Percentiles rank a stretch among this genome's conserved stretches.
phyloP scores from a whole-genome alignment of 2,888 invertebrate species.

The Diadegma fenestrale region DNA sequence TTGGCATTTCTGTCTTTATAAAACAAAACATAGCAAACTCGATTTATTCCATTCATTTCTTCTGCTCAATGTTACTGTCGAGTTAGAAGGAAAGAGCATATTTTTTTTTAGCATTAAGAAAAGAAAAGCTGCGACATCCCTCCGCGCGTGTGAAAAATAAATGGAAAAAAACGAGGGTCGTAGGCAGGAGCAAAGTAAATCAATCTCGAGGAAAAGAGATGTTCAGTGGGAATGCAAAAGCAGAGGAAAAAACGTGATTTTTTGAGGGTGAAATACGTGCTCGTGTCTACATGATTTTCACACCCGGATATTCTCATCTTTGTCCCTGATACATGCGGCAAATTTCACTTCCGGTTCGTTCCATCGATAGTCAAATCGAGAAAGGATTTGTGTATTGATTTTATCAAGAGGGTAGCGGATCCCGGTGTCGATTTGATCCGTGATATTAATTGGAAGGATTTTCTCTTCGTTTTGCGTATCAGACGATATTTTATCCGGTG shows the following conservation, averaged over 20 bases:
- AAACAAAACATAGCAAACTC: background rate
- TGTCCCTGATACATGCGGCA: background rate
- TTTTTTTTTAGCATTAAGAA: conserved; percentile 9
- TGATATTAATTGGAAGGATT: background rate
- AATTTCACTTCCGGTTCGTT: conserved; percentile 1
- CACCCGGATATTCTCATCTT: background rate
- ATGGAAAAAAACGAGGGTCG: conserved; percentile 16
- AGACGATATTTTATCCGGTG: background rate
- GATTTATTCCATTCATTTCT: background rate
- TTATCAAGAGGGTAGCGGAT: background rate
- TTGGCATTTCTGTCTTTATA: background rate
- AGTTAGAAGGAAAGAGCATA: background rate
- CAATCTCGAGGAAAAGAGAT: background rate
- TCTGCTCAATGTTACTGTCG: background rate
- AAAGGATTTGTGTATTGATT: conserved; percentile 51
- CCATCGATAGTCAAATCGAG: conserved; percentile 11
- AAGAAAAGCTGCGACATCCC: background rate
- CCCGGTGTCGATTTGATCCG: background rate
- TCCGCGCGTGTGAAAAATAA: conserved; percentile 13
- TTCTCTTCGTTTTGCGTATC: background rate
- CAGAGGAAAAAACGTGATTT: conserved; percentile 11
- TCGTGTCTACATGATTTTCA: conserved; percentile 7
- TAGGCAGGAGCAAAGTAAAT: conserved; percentile 14
- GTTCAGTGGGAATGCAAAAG: conserved; percentile 2
- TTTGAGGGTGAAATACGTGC: conserved; percentile 27